Conservation (phyloP, 2,888 invertebrate genomes). For the Aphrophora alni region DNA sequence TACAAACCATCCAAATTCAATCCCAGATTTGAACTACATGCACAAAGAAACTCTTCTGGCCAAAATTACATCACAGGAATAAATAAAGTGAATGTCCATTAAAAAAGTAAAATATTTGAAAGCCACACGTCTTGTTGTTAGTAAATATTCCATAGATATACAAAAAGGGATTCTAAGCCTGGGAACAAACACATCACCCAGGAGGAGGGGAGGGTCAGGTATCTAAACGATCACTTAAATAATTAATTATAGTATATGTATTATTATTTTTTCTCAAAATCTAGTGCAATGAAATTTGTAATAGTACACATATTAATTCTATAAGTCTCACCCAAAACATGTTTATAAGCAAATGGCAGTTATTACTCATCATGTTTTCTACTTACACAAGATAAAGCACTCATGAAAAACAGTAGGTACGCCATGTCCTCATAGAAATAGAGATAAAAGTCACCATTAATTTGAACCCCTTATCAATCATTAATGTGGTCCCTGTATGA, state of each 20-base stretch:
- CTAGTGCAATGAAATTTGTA: slow-evolving; percentile 39
- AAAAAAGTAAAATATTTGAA: slow-evolving; percentile 41
- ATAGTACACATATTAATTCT: slow-evolving; percentile 39
- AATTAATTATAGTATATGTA: slow-evolving; percentile 38
- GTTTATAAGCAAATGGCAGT: slow-evolving; percentile 42
- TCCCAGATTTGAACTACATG: slow-evolving; percentile 38
- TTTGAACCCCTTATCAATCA: slow-evolving; percentile 31
- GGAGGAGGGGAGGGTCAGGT: slow-evolving; percentile 30
- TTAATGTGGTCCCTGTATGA: slow-evolving; percentile 40
- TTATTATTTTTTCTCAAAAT: slow-evolving; percentile 38
- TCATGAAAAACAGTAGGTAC: slow-evolving; percentile 33
- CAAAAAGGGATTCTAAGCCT: slow-evolving; percentile 44
- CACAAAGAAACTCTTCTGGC: slow-evolving; percentile 37
- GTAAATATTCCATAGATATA: slow-evolving; percentile 42
- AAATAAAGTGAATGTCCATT: slow-evolving; percentile 42
- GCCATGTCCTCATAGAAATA: slow-evolving; percentile 35
- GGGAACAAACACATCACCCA: slow-evolving; percentile 54
- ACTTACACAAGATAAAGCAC: slow-evolving; percentile 40
- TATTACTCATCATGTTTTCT: slow-evolving; percentile 38
- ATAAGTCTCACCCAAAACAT: slow-evolving; percentile 41
- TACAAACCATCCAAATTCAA: slow-evolving; percentile 36
- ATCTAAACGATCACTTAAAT: slow-evolving; percentile 39
- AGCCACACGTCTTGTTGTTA: slow-evolving; percentile 43
- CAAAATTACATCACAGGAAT: slow-evolving; percentile 42
- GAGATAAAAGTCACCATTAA: slow-evolving; percentile 32